A percentile compares a stretch with the other conserved stretches of the same genome.
Conservation (phyloP, 1,140 invertebrate species). For the Aphis gossypii region DNA sequence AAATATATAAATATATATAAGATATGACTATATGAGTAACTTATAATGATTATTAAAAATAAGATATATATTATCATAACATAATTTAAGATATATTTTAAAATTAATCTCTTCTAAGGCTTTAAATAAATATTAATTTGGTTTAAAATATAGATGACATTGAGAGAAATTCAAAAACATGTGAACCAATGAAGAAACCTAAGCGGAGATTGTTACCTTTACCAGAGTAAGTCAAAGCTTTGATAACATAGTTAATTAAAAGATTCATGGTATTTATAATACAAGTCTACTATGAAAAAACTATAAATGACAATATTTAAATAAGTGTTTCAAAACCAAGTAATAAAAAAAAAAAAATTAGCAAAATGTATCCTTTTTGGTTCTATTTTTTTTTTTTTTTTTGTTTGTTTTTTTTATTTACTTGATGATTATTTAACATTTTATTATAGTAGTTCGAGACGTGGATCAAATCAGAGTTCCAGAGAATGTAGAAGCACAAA, state of each 20-base stretch:
- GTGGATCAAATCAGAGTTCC: conserved; percentile 19
- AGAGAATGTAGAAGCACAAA: conserved; percentile 44
- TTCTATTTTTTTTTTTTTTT: background rate
- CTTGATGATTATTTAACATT: background rate
- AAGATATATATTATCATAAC: too few species aligned
- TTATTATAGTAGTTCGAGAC: conserved; percentile 13
- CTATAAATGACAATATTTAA: background rate
- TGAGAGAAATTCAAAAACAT: conserved; percentile 46
- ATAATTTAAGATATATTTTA: background rate
- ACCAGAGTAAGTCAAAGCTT: conserved; percentile 35
- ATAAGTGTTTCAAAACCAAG: background rate
- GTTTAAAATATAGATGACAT: conserved; percentile 26
- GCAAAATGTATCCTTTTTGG: too few species aligned
- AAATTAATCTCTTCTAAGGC: background rate
- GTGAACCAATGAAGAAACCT: conserved; percentile 36
- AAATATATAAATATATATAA: background rate
- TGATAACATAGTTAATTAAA: background rate
- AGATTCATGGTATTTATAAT: background rate
- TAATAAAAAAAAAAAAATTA: background rate
- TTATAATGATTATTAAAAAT: too few species aligned
- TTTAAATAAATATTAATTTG: background rate
- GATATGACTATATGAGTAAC: too few species aligned
- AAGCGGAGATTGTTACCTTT: conserved; percentile 29
- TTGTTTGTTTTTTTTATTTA: background rate
- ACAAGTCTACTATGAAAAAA: background rate